These are phyloP conservation scores for Psephotus haematonotus DNA, from an alignment of 2,113 vertebrate species.

Conservation along the genomic window DNA sequence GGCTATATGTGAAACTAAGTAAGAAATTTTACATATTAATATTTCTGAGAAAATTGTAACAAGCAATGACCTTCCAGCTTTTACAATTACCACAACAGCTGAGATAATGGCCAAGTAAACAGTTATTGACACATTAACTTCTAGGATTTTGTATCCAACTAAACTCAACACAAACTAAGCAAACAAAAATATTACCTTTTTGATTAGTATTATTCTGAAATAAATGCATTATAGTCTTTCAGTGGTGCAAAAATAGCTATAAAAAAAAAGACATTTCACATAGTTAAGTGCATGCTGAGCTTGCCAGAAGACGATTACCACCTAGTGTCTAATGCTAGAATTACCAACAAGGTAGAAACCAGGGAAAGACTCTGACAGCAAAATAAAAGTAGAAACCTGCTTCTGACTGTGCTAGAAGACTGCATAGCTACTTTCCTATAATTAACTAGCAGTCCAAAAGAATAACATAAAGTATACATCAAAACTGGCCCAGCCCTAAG, in stretches of 20 bases:
- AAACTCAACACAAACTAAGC: neutral
- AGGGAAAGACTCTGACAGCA: neutral
- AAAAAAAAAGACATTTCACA: neutral
- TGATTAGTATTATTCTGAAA: neutral
- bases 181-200: neutral
- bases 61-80: neutral
- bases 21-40: neutral
- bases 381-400: neutral
- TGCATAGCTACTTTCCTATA: neutral
- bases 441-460: neutral
- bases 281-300: neutral
- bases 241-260: neutral
- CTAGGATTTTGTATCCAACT: neutral
- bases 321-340: neutral
- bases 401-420: neutral
- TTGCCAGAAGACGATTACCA: conserved; percentile 36
- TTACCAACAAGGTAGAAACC: neutral
- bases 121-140: neutral
- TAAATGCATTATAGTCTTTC: neutral
- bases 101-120: neutral
- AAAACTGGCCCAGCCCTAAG: neutral
- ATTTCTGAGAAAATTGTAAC: neutral
- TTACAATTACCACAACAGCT: neutral
- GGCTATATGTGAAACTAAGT: neutral
- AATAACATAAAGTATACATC: neutral